Evolutionary conservation across 2,888 invertebrate species (phyloP), one percentile per base, ranked within the genome.

Genomic region (Emmelina monodactyla): DNA sequence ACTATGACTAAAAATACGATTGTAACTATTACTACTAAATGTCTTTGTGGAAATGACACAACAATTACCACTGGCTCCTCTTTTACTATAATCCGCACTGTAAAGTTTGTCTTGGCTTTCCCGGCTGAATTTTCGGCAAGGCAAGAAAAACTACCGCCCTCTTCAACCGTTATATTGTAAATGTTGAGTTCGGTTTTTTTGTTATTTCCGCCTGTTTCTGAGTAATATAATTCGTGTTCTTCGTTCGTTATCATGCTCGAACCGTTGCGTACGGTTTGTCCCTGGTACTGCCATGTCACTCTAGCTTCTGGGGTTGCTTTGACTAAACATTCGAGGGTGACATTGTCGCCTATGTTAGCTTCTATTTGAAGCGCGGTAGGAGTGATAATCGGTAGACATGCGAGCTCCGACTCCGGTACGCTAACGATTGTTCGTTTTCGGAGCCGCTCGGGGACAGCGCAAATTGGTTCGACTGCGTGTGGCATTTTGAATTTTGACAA

Each of bases 91-190:
- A 92, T 85, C 43, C 86, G 82, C 45, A 94, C 82, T 1, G 94
- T 92, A 50, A 91, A 91, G 63, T 94, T 94, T 38, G 89, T 88
- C 45, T 85, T 86, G 0, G 88, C 83, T 38, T 82, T 84, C 10
- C 94, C 94, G 0, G 94, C 94, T 11, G 88, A 84, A 61, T 94
- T 94, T 55, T 91, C 91, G 0, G 94, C 94, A 10, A 89, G 82
- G 62, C 94, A 95, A 2, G 89, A 85, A 59, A 92, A 94, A 6
- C 89, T 91, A 3, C 94, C 94, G 53, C 93, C 92, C 57, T 93
- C 91, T 44, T 89, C 89, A 25, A 83, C 83, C 19, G 86, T 87
- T 14, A 89, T 86, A 58, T 90, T 89, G 53, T 87, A 87, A 50
- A 92, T 88, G 54, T 88, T 87, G 37, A 92, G 81, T 65, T 91